A percentile compares a stretch with the other conserved stretches of the same genome.
Conservation (phyloP, 2,888 invertebrate genomes). For the Spodoptera littoralis region DNA sequence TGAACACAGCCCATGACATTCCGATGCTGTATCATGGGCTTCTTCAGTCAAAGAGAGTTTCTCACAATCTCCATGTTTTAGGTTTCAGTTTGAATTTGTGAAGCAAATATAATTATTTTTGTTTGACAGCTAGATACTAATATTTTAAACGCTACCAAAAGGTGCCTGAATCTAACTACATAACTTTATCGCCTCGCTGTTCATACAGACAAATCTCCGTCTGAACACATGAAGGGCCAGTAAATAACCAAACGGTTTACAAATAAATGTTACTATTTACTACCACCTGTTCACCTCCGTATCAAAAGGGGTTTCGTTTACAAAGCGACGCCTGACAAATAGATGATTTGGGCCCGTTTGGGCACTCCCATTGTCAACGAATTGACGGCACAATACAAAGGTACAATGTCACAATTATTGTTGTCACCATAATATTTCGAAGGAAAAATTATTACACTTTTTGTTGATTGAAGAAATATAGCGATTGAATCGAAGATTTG, state of each 20-base stretch:
- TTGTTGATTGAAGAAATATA: background rate
- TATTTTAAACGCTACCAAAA: too few species aligned
- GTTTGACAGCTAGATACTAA: too few species aligned
- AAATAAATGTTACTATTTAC: slow-evolving; percentile 40
- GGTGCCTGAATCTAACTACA: too few species aligned
- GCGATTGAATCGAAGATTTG: background rate
- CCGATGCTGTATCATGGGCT: too few species aligned
- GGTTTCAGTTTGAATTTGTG: too few species aligned
- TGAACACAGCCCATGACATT: too few species aligned
- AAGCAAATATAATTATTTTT: too few species aligned
- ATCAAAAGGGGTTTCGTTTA: slow-evolving; percentile 55
- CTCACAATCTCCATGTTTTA: too few species aligned
- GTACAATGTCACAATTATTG: slow-evolving; percentile 55
- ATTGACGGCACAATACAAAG: slow-evolving; percentile 51
- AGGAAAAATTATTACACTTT: slow-evolving; percentile 8
- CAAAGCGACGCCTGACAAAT: slow-evolving; percentile 69
- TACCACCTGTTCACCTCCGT: slow-evolving; percentile 50
- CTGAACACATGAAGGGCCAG: slow-evolving; percentile 7
- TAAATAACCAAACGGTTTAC: slow-evolving; percentile 26
- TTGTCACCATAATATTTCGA: slow-evolving; percentile 13
- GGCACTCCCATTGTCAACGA: slow-evolving; percentile 61
- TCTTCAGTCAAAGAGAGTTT: too few species aligned
- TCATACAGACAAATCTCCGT: too few species aligned
- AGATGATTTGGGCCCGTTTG: slow-evolving; percentile 69
- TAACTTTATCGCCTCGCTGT: too few species aligned